These are phyloP conservation scores for Coenonympha glycerion DNA, from an alignment of 2,888 invertebrate species.

Conservation along the genomic window DNA sequence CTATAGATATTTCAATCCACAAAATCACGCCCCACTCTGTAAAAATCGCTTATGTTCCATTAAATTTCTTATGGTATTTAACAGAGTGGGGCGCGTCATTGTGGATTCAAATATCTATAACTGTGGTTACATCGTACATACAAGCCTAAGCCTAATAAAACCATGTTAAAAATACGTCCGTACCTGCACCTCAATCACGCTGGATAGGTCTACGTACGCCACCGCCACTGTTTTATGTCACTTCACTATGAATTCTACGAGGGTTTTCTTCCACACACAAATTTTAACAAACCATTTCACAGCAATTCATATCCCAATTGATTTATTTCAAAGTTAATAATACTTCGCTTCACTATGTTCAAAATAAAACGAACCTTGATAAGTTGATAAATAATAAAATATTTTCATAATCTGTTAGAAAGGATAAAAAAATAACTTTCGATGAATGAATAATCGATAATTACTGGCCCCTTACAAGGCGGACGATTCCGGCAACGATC, in stretches of 20 bases:
- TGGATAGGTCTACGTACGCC: slow-evolving; percentile 84
- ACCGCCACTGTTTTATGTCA: slow-evolving; percentile 77
- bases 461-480: slow-evolving; percentile 64
- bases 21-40: no score
- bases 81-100: no score
- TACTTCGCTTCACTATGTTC: background rate
- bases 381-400: background rate
- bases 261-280: slow-evolving; percentile 4
- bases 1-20: no score
- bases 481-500: slow-evolving; percentile 52
- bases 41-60: no score
- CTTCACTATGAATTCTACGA: slow-evolving; percentile 39
- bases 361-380: background rate
- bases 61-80: no score
- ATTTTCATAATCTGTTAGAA: background rate
- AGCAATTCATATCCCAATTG: background rate
- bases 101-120: no score
- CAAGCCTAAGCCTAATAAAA: no score
- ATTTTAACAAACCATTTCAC: background rate
- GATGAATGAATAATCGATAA: slow-evolving; percentile 56
- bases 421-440: slow-evolving; percentile 45
- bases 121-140: no score
- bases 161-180: slow-evolving; percentile 26
- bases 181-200: slow-evolving; percentile 86
- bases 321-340: background rate